phyloP scores from a whole-genome alignment of 1,140 invertebrate species.

The Papilio polyxenes region DNA sequence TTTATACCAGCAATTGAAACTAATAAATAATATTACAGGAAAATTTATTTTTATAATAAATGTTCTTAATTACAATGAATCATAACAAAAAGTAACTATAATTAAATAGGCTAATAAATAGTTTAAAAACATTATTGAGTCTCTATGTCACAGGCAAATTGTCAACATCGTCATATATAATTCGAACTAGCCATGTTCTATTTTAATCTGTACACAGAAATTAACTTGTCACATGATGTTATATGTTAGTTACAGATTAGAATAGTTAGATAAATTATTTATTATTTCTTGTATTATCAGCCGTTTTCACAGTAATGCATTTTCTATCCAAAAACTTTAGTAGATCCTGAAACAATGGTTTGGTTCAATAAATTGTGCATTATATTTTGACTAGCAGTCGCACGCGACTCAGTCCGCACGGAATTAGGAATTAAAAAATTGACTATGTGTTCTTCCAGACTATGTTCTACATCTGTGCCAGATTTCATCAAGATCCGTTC shows the following conservation, averaged over 20 bases:
- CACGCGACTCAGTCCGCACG: too few species aligned
- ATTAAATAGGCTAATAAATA: too few species aligned
- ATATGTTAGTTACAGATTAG: too few species aligned
- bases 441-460: too few species aligned
- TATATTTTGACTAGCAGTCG: too few species aligned
- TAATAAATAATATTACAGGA: constrained; percentile 30
- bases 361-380: constrained; percentile 1
- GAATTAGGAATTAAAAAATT: too few species aligned
- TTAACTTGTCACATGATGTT: background rate
- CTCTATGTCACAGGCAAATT: background rate
- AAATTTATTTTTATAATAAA: background rate
- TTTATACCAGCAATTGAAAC: background rate
- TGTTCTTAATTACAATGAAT: too few species aligned
- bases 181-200: background rate
- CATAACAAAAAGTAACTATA: too few species aligned
- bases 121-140: background rate
- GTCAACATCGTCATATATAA: background rate
- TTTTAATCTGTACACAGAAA: too few species aligned
- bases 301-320: constrained; percentile 81
- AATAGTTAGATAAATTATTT: constrained; percentile 46
- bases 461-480: too few species aligned
- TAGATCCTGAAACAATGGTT: constrained; percentile 78
- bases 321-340: constrained; percentile 81
- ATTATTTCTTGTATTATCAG: constrained; percentile 64
- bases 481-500: too few species aligned